Conservation (phyloP, 2,113 vertebrate species). For the Camarhynchus parvulus region DNA sequence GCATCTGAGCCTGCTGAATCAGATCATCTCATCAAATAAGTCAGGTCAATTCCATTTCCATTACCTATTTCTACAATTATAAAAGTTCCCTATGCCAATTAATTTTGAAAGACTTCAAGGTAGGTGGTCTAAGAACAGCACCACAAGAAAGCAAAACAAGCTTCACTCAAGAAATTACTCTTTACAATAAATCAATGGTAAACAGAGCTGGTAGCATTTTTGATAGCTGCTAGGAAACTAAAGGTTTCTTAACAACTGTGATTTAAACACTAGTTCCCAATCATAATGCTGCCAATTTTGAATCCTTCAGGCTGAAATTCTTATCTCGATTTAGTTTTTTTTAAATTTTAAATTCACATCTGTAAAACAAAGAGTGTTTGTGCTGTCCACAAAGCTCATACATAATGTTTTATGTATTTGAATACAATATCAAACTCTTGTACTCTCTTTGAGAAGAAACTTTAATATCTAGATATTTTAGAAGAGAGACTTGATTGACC, state of each 20-base stretch:
- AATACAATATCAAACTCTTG: neutral
- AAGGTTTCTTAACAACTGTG: neutral
- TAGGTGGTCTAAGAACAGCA: neutral
- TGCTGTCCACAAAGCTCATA: neutral
- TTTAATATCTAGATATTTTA: neutral
- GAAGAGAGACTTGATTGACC: neutral
- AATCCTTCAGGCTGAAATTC: neutral
- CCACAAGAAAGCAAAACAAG: neutral
- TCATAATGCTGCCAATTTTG: neutral
- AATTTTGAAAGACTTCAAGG: neutral
- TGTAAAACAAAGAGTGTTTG: neutral
- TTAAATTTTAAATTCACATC: neutral
- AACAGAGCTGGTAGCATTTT: neutral
- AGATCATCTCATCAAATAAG: neutral
- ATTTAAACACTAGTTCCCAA: neutral
- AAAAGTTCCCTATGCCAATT: neutral
- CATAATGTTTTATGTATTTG: neutral
- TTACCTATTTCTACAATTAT: neutral
- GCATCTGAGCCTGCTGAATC: neutral
- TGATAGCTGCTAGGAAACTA: conserved; percentile 9
- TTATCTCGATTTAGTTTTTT: neutral
- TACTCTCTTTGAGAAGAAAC: neutral
- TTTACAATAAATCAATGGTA: neutral
- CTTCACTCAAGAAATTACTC: neutral
- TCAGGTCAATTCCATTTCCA: neutral